A percentile compares a stretch with the other conserved stretches of the same genome.
Conservation (phyloP, 2,888 invertebrate genomes). For the Cotesia congregata region DNA sequence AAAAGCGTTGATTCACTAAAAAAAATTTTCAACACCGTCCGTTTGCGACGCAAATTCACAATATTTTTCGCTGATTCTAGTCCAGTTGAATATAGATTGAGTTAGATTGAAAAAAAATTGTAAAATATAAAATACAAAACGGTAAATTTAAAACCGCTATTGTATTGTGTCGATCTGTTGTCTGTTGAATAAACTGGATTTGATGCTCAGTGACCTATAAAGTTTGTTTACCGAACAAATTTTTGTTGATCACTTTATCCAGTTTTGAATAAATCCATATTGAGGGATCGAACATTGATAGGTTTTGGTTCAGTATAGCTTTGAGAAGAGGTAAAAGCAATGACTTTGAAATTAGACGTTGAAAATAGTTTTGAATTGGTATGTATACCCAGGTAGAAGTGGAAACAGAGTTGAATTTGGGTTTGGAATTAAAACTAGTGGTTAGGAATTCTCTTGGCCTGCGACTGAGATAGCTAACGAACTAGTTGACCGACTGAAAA, state of each 20-base stretch:
- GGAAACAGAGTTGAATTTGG: not conserved
- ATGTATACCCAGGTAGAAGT: not conserved
- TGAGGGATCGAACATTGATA: not conserved
- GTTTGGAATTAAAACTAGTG: not conserved
- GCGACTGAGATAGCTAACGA: constrained; percentile 24
- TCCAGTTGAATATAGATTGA: not conserved
- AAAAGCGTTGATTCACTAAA: too few species aligned
- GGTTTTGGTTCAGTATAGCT: not conserved
- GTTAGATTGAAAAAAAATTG: not conserved
- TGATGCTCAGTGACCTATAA: not conserved
- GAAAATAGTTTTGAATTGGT: not conserved
- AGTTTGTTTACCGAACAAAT: not conserved
- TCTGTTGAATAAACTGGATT: not conserved
- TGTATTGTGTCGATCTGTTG: not conserved
- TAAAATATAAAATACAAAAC: not conserved
- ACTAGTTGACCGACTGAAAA: constrained; percentile 1
- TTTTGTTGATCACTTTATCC: not conserved
- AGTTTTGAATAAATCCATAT: not conserved
- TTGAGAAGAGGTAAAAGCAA: not conserved
- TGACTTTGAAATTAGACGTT: not conserved
- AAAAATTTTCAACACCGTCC: too few species aligned
- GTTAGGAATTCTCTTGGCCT: constrained; percentile 10
- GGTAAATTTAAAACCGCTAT: not conserved
- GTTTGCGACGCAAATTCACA: too few species aligned
- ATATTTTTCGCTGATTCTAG: not conserved